Evolutionary conservation across 2,888 invertebrate genomes (phyloP), one percentile per base, ranked within the genome.

Genomic region (Odontomyia ornata): DNA sequence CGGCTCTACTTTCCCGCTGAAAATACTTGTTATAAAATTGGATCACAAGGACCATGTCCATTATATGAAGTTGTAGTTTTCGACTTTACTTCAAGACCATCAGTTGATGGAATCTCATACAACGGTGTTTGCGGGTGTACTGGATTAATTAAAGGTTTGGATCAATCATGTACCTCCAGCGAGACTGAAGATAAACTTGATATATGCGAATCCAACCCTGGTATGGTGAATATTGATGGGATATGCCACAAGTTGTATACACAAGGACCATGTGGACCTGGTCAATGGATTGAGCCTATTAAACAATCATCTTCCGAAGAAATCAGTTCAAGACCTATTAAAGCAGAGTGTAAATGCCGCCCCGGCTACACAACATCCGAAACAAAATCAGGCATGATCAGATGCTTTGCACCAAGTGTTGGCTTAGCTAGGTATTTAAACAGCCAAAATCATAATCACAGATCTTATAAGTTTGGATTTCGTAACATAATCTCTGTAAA

Each of bases 41-140:
- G 95, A 0, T 89, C 92, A 0, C 89, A 89, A 30, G 95, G 94
- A 28, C 95, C 95, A 0, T 95, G 95, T 81, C 88, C 90, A 0
- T 84, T 87, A 5, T 91, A 93, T 0, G 91, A 93, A 83, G 90
- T 95, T 9, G 92, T 95, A 1, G 91, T 94, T 0, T 95, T 94
- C 84, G 95, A 95, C 86, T 93, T 94, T 82, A 92, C 91, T 23
- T 91, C 93, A 0, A 87, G 93, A 0, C 93, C 94, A 0, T 93
- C 94, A 0, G 83, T 94, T 1, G 94, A 95, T 82, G 95, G 95
- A 0, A 89, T 95, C 62, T 93, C 94, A 65, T 94, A 94, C 84
- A 93, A 94, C 81, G 95, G 95, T 0, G 90, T 93, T 67, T 95
- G 95, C 82, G 92, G 92, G 9, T 95, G 95, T 82, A 89, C 90